phyloP scores from a whole-genome alignment of 2,888 invertebrate genomes.

The Parnassius apollo region DNA sequence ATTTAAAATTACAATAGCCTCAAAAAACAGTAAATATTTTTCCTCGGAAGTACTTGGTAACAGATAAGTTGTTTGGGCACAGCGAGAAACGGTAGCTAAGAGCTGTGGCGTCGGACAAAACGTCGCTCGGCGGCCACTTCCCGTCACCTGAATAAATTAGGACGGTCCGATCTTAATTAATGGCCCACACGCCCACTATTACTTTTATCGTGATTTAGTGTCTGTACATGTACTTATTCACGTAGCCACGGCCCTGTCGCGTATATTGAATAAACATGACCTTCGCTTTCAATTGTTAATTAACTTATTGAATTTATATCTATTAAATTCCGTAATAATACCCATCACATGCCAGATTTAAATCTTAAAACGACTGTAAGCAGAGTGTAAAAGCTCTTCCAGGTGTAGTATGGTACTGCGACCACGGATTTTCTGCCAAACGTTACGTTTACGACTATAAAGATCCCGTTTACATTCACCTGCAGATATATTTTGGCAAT shows the following conservation, averaged over 20 bases:
- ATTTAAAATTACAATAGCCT: not conserved
- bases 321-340: no score
- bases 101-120: constrained; percentile 39
- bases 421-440: no score
- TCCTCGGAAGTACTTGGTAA: not conserved
- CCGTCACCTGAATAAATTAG: constrained; percentile 73
- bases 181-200: constrained; percentile 57
- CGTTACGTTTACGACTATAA: no score
- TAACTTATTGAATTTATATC: not conserved
- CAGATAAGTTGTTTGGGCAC: constrained; percentile 4
- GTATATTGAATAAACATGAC: constrained; percentile 13
- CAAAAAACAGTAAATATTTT: not conserved
- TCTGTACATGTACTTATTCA: constrained; percentile 33
- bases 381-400: no score
- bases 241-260: constrained; percentile 22
- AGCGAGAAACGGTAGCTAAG: constrained; percentile 42
- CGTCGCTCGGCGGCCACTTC: constrained; percentile 33
- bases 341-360: no score
- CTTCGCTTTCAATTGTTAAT: constrained; percentile 9
- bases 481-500: no score
- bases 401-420: no score
- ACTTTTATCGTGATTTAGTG: constrained; percentile 64
- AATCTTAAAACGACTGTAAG: no score
- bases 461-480: no score
- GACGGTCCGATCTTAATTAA: constrained; percentile 67